Conservation (phyloP, 1,140 invertebrate species). For the Penaeus indicus region DNA sequence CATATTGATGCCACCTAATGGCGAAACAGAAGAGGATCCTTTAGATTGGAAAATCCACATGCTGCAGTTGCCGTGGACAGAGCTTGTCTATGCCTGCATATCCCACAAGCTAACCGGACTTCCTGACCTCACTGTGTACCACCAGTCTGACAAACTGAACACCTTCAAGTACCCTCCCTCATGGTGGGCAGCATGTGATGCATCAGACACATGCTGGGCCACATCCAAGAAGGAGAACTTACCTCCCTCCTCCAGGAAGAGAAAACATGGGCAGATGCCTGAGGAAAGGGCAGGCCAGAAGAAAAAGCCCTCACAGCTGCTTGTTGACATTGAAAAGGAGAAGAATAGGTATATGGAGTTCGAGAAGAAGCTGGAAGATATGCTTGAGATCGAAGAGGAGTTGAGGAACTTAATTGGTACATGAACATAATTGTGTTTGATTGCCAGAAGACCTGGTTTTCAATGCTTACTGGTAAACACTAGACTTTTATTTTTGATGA, state of each 20-base stretch:
- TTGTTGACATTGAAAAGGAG: constrained; percentile 42
- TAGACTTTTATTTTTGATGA: no score
- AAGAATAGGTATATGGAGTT: constrained; percentile 48
- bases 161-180: constrained; percentile 9
- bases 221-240: not conserved
- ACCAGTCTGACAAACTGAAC: constrained; percentile 32
- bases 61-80: constrained; percentile 44
- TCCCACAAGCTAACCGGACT: constrained; percentile 30
- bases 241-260: constrained; percentile 9
- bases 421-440: no score
- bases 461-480: no score
- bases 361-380: constrained; percentile 36
- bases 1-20: not conserved
- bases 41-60: constrained; percentile 21
- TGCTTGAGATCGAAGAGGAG: constrained; percentile 42
- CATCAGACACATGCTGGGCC: constrained; percentile 9
- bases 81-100: constrained; percentile 43
- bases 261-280: constrained; percentile 30
- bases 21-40: not conserved
- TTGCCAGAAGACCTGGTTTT: no score
- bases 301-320: constrained; percentile 27
- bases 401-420: not conserved
- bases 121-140: constrained; percentile 18
- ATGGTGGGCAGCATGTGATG: constrained; percentile 42
- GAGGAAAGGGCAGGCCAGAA: not conserved